Percentiles rank a stretch among this genome's conserved stretches.
These are phyloP conservation scores for Zosterops hypoxanthus DNA, from an alignment of 2,113 vertebrate genomes.

Conservation along the genomic window DNA sequence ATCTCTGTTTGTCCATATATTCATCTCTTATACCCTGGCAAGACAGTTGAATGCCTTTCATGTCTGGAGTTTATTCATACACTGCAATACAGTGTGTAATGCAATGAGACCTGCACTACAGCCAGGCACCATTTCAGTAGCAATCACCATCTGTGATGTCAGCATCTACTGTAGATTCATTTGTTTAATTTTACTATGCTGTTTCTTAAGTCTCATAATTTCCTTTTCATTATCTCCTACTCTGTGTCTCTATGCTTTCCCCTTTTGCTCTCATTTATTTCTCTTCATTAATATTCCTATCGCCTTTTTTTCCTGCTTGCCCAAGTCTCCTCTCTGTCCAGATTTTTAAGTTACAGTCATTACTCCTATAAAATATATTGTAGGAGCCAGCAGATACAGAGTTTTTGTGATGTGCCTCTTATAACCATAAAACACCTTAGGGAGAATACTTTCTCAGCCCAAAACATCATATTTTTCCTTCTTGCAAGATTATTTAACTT, in stretches of 20 bases:
- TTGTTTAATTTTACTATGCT: neutral
- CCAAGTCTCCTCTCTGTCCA: neutral
- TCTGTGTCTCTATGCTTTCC: neutral
- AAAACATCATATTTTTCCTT: constrained; percentile 54
- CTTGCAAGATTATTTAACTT: constrained; percentile 57
- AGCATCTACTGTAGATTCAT: neutral
- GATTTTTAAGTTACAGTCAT: constrained; percentile 32
- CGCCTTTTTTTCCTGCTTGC: neutral
- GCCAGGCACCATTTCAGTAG: neutral
- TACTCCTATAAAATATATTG: constrained; percentile 33
- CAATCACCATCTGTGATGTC: neutral
- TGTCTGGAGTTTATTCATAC: neutral
- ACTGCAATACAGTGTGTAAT: neutral
- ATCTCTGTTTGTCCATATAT: neutral
- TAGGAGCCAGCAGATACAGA: constrained; percentile 15
- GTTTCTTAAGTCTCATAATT: accelerated
- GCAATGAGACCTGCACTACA: neutral
- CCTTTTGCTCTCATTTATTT: neutral
- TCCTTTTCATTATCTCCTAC: neutral
- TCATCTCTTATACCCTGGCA: neutral
- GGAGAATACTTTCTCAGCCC: constrained; percentile 17
- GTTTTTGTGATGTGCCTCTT: constrained; percentile 56
- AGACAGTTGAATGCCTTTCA: accelerated
- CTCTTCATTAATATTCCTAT: constrained; percentile 2
- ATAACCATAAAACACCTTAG: constrained; percentile 38